These are phyloP conservation scores for Pterophyllum scalare DNA, from an alignment of 2,113 vertebrate genomes.

Conservation along the genomic window DNA sequence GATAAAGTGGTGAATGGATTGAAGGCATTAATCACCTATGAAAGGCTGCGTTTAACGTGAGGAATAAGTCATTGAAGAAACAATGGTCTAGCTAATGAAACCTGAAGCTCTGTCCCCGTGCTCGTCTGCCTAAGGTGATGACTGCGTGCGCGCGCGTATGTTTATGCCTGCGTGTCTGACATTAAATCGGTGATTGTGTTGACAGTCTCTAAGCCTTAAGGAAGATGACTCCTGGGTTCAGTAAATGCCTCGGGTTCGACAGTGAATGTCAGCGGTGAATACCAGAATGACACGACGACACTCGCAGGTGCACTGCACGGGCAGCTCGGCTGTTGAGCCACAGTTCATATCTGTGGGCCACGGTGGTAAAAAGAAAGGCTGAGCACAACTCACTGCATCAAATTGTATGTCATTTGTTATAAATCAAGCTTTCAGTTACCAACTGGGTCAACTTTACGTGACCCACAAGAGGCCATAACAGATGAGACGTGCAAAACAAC, in stretches of 20 bases:
- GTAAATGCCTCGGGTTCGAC: slow-evolving; percentile 38
- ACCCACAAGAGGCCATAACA: not conserved
- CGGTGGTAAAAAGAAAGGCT: not conserved
- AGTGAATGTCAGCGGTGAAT: slow-evolving; percentile 51
- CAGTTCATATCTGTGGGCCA: slow-evolving; percentile 7
- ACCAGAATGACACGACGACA: slow-evolving; percentile 27
- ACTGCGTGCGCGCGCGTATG: slow-evolving; percentile 4
- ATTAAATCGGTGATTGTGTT: slow-evolving; percentile 56
- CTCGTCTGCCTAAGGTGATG: slow-evolving; percentile 30
- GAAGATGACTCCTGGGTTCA: slow-evolving; percentile 42
- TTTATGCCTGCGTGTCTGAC: slow-evolving; percentile 48
- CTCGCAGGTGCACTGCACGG: not conserved
- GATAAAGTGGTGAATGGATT: slow-evolving; percentile 49
- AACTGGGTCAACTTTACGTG: not conserved
- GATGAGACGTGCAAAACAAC: not conserved
- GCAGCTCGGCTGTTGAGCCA: slow-evolving; percentile 22
- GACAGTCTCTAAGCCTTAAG: slow-evolving; percentile 54
- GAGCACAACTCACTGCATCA: not conserved
- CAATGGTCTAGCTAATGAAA: slow-evolving; percentile 17
- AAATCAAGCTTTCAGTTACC: not conserved
- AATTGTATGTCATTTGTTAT: not conserved
- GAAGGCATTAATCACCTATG: slow-evolving; percentile 57
- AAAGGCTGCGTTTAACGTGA: not conserved
- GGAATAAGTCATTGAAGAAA: slow-evolving; percentile 20
- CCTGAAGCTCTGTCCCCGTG: slow-evolving; percentile 16